phyloP scores from a whole-genome alignment of 2,888 invertebrate species.

The Cancer borealis region DNA sequence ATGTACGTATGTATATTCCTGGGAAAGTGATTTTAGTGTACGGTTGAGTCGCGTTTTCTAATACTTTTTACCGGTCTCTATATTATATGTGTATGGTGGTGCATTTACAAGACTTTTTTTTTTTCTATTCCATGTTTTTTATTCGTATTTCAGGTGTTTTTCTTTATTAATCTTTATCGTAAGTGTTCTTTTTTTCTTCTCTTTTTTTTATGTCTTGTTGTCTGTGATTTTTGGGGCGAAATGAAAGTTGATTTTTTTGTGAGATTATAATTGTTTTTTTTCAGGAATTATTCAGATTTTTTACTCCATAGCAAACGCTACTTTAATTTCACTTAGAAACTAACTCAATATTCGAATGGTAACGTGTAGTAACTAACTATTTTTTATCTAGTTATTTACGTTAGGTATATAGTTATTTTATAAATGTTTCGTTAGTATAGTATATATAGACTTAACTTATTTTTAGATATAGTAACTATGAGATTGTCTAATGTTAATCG shows the following conservation, averaged over 20 bases:
- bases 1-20: neutral
- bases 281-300: no score
- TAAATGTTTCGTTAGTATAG: no score
- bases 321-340: no score
- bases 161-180: neutral
- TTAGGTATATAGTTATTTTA: no score
- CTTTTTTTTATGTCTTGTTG: neutral
- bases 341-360: no score
- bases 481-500: neutral
- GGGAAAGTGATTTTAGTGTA: neutral
- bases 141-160: neutral
- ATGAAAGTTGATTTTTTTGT: neutral
- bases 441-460: no score
- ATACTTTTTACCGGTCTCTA: neutral
- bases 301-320: no score
- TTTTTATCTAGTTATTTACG: no score
- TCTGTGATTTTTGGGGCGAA: neutral
- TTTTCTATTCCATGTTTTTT: neutral
- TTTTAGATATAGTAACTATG: neutral
- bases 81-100: neutral
- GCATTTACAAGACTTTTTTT: neutral
- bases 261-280: no score
- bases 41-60: conserved; percentile 10
- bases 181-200: neutral
- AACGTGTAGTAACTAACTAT: no score